Base-by-base conservation (phyloP, 2,888 invertebrate species). In the Thumatha senex region DNA sequence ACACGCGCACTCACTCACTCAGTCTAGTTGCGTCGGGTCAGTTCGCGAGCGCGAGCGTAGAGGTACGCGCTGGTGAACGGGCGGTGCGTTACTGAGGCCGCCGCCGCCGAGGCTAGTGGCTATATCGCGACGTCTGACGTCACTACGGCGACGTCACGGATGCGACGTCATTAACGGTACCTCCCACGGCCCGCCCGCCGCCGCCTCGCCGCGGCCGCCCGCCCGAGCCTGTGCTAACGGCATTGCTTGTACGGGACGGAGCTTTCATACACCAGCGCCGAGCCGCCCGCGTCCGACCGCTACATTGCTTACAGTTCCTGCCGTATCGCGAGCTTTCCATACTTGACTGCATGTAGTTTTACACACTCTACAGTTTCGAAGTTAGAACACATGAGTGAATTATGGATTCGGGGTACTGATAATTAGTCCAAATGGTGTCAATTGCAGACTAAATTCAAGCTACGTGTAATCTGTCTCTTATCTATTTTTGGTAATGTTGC, bases 51-150 rank as follows among this genome's bases (percentile, higher is more conserved):
- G 76, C 78, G 78, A 79, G 80, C 84, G 80, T 82, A 80, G 83
- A 84, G 84, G 81, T 83, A 78, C 82, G 86, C 86, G 78, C 86
- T 83, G 80, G 83, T 75, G 86, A 84, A 85, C 90, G 87, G 87
- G 64, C 86, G 89, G 89, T 91, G 90, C 89, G 89, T 88, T 91
- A 92, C 92, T 92, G 90, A 92, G 89, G 90, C 89, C 89, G 89
- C 87, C 89, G 88, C 86, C 88, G 86, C 84, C 78, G 86, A 86
- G 85, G 79, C 87, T 84, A 86, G 86, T 85, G 89, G 84, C 91
- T 92, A 91, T 92, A 92, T 92, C 91, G 87, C 90, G 80, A 72
- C 74, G 77, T 68, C 85, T 92, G 92, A 92, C 92, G 92, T 92
- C 92, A 92, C 84, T 66, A 69, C 69, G 63, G 75, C 74, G 83